Evolutionary conservation across 2,888 invertebrate species (phyloP).

Genomic region (Heliconius ismenius): DNA sequence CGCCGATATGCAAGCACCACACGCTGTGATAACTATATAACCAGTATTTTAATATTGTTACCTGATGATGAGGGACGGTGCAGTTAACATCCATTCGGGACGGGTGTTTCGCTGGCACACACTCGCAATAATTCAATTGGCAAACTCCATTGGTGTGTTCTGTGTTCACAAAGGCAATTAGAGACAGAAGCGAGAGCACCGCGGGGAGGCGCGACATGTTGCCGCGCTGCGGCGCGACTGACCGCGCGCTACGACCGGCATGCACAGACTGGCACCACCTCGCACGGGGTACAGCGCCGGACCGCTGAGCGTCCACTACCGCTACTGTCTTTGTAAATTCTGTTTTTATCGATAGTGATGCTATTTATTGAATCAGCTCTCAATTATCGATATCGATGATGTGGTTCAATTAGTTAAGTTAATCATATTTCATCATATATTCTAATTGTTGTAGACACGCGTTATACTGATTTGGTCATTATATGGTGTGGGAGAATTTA

Average conservation of each 20-base stretch:
- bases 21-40: conserved; percentile 44
- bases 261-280: conserved; percentile 66
- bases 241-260: conserved; percentile 65
- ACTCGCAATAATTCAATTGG: conserved; percentile 79
- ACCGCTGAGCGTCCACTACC: conserved; percentile 32
- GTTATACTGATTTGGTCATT: conserved; percentile 28
- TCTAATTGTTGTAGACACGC: conserved; percentile 42
- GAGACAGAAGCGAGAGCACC: conserved; percentile 74
- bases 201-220: conserved; percentile 65
- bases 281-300: conserved; percentile 18
- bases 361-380: conserved; percentile 49
- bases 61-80: conserved; percentile 83
- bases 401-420: conserved; percentile 50
- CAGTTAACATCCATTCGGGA: conserved; percentile 85
- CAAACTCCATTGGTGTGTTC: conserved; percentile 72
- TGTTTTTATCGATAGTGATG: conserved; percentile 61
- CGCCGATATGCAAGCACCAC: conserved; percentile 18
- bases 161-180: conserved; percentile 63
- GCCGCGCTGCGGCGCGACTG: conserved; percentile 68
- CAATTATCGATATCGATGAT: conserved; percentile 72
- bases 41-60: conserved; percentile 58
- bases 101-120: conserved; percentile 80
- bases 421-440: conserved; percentile 24
- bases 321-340: conserved; percentile 46
- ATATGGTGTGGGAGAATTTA: conserved; percentile 19